Percentiles rank a stretch among this genome's conserved stretches.
Evolutionary conservation across 2,797 vertebrate species (phyloP).

Genomic region (Acanthurus leucopareius): DNA sequence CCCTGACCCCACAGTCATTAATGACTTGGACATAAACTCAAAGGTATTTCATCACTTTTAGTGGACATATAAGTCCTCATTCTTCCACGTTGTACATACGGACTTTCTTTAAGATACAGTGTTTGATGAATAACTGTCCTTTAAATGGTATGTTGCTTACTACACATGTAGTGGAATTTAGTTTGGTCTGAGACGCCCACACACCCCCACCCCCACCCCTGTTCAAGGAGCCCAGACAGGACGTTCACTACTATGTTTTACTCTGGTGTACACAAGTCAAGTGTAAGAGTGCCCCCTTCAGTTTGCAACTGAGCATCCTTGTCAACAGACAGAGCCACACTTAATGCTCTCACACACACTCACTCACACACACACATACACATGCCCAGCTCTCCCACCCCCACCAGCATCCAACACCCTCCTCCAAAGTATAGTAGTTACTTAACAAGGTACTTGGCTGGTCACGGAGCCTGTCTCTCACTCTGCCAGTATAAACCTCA

Average conservation of each 20-base stretch:
- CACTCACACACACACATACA: not conserved
- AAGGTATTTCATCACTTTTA: conserved; percentile 56
- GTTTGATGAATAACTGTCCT: conserved; percentile 44
- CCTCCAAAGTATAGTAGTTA: conserved; percentile 67
- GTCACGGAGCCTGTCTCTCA: conserved; percentile 73
- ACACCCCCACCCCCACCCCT: conserved; percentile 33
- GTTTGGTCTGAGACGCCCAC: conserved; percentile 39
- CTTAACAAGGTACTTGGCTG: conserved; percentile 72
- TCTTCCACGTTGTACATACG: conserved; percentile 16
- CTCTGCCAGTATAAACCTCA: conserved; percentile 72
- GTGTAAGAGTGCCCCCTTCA: conserved; percentile 79
- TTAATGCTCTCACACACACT: conserved; percentile 45
- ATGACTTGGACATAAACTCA: conserved; percentile 40
- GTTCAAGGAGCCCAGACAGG: conserved; percentile 28
- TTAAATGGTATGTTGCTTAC: conserved; percentile 51
- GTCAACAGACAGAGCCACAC: conserved; percentile 16
- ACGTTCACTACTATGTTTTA: not conserved
- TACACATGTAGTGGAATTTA: conserved; percentile 55
- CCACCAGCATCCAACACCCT: not conserved
- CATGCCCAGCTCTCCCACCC: conserved; percentile 9
- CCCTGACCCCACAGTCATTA: conserved; percentile 52
- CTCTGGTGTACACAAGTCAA: conserved; percentile 19
- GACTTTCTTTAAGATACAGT: conserved; percentile 19
- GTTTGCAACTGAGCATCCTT: conserved; percentile 30
- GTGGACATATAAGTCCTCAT: conserved; percentile 36